Evolutionary conservation across 2,113 vertebrate genomes (phyloP).

Genomic region (Oreocharis arfaki): DNA sequence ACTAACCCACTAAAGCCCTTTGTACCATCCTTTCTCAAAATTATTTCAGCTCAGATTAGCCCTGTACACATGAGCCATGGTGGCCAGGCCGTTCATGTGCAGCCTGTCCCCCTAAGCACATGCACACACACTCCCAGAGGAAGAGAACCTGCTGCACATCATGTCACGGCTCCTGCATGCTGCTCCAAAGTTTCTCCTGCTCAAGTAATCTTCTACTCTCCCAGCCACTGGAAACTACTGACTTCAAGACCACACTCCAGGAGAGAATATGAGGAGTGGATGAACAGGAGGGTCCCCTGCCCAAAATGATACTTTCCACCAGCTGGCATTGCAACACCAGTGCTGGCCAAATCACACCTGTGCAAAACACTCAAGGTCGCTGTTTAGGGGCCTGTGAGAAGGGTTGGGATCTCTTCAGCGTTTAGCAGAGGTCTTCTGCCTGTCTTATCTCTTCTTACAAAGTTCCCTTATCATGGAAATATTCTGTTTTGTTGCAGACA

Average conservation of each 20-base stretch:
- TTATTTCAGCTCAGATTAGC: not conserved
- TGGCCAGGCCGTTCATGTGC: not conserved
- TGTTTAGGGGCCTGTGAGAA: not conserved
- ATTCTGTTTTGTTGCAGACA: not conserved
- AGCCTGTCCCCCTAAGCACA: not conserved
- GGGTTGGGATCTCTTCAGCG: not conserved
- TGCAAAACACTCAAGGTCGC: not conserved
- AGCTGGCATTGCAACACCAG: not conserved
- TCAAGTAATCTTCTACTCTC: not conserved
- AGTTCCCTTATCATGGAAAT: not conserved
- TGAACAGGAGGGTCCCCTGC: fast-evolving
- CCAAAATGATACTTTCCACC: fast-evolving
- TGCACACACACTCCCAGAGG: fast-evolving
- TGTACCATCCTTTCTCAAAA: not conserved
- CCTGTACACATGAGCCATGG: not conserved
- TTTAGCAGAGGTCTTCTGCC: not conserved
- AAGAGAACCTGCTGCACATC: not conserved
- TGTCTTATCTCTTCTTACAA: not conserved
- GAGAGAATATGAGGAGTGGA: fast-evolving
- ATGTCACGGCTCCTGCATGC: not conserved
- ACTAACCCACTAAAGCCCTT: not conserved
- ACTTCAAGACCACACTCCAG: not conserved
- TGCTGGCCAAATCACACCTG: not conserved
- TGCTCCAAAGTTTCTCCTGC: not conserved
- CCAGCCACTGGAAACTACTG: not conserved